Evolutionary conservation across 2,113 vertebrate species (phyloP), one percentile per base, ranked within the genome.

Genomic region (Phylloscopus whistleri): DNA sequence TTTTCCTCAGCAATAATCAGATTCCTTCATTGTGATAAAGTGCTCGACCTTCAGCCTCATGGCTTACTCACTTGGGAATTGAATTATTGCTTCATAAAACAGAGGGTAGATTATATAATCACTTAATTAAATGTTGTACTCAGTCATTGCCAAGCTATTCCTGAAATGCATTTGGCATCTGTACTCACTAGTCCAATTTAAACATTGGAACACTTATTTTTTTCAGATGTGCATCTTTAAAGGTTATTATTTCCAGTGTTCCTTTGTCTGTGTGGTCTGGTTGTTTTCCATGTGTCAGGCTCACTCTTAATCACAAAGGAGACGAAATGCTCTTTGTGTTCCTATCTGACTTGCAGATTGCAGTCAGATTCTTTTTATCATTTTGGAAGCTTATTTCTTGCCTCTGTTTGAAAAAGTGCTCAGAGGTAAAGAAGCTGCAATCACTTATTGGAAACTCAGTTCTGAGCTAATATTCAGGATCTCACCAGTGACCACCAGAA

Each of bases 81-180:
- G 93, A 97, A 93, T 97, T 96, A 97, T 96, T 93, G 94, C 94
- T 96, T 97, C 96, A 94, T 96, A 96, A 97, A 97, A 93, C 87
- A 90, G 91, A 96, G 93, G 75, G 78, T 46, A 96, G 96, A 96
- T 97, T 97, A 96, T 95, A 95, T 97, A 97, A 97, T 97, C 96
- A 97, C 94, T 97, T 97, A 97, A 97, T 97, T 97, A 97, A 97
- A 97, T 95, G 94, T 92, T 97, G 87, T 62, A 93, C 94, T 97
- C 94, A 79, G 96, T 97, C 96, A 97, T 87, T 96, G 95, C 96
- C 3, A 59, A 94, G 86, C 80, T 94, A 93, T 96, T 93, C 93
- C 92, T 96, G 96, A 97, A 96, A 96, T 92, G 87, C 87, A 78
- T 91, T 97, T 90, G 87, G 90, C 86, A 91, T 94, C 94, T 91